A percentile compares a stretch with the other conserved stretches of the same genome.
phyloP scores from a whole-genome alignment of 2,888 invertebrate genomes.

The Choreutis nemorana region DNA sequence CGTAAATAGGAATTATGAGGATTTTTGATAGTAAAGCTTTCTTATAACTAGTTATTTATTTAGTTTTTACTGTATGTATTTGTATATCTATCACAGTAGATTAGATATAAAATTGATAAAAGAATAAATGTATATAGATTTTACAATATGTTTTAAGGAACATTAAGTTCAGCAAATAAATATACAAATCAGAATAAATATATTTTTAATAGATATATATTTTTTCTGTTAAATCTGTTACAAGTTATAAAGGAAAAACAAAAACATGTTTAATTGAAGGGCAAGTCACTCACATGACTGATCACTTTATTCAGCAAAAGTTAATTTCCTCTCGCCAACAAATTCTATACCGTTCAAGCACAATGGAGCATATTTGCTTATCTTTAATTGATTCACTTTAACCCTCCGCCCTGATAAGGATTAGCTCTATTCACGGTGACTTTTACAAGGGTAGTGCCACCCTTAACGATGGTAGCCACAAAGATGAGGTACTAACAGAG shows the following conservation, averaged over 20 bases:
- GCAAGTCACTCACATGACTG: constrained; percentile 38
- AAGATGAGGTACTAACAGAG: constrained; percentile 25
- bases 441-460: constrained; percentile 60
- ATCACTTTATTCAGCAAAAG: constrained; percentile 14
- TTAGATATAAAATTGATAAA: too few species aligned
- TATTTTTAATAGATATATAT: too few species aligned
- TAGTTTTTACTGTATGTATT: neutral
- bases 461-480: constrained; percentile 44
- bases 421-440: constrained; percentile 63
- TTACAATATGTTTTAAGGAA: too few species aligned
- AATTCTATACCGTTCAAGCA: constrained; percentile 42
- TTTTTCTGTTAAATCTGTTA: too few species aligned
- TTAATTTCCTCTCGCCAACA: constrained; percentile 33
- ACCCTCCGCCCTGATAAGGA: constrained; percentile 56
- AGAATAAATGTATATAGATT: too few species aligned
- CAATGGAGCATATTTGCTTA: constrained; percentile 63
- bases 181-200: too few species aligned
- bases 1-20: constrained; percentile 30
- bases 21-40: neutral
- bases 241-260: too few species aligned
- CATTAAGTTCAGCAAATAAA: too few species aligned
- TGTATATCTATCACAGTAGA: too few species aligned
- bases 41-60: too few species aligned
- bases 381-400: constrained; percentile 66
- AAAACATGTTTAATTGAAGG: constrained; percentile 32